Base-by-base conservation (phyloP, 37 sponge, comb jelly and placozoan species). In the Chondrosia reniformis region DNA sequence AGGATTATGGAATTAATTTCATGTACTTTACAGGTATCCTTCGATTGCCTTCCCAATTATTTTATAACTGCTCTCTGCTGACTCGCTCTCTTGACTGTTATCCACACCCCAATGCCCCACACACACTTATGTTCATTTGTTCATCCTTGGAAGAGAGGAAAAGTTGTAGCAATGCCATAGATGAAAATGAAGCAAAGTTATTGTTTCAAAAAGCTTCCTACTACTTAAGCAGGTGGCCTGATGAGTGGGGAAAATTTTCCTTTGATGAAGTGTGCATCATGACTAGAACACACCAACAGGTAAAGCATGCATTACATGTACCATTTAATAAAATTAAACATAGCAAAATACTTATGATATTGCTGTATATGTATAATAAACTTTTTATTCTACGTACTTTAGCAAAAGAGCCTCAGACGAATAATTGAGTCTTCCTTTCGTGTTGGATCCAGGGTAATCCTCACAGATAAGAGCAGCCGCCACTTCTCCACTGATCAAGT, bases 281-380 rank as follows among this genome's bases (percentile, higher is more conserved):
- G 72, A 44, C 72, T 42, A 37, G 72, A 12, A 39, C 72, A 13
- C 72, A 69, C 41, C 72, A 69, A 25, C 72, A 69, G 72, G 72
- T 69, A 6, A 56, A n/a, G n/a, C n/a, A n/a, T n/a, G n/a, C n/a
- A n/a, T n/a, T n/a, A n/a, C n/a, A n/a, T n/a, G n/a, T n/a, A n/a
- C n/a, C n/a, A n/a, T n/a, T n/a, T n/a, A n/a, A n/a, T n/a, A n/a
- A n/a, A n/a, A n/a, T n/a, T n/a, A n/a, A n/a, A n/a, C n/a, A n/a
- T n/a, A n/a, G n/a, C n/a, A n/a, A n/a, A n/a, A n/a, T n/a, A n/a
- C n/a, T n/a, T n/a, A n/a, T n/a, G n/a, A n/a, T n/a, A n/a, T n/a
- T n/a, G n/a, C n/a, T n/a, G n/a, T n/a, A n/a, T n/a, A n/a, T n/a
- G n/a, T n/a, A n/a, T n/a, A n/a, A n/a, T n/a, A n/a, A n/a, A n/a